Evolutionary conservation across 1,140 invertebrate species (phyloP), one percentile per base, ranked within the genome.

Genomic region (Rhizoglyphus robini): DNA sequence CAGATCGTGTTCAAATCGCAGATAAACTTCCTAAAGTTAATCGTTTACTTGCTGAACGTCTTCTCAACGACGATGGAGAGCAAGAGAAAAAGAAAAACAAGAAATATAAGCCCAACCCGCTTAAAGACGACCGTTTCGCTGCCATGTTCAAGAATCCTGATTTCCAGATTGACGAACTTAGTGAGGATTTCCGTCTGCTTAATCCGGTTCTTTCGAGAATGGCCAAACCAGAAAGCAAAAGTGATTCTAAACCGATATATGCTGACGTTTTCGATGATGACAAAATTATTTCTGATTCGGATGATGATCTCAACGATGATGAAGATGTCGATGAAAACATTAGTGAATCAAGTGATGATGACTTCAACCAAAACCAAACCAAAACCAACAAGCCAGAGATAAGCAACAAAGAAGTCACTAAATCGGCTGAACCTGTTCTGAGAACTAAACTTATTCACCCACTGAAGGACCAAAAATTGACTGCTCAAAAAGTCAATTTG

Each of bases 91-190:
- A 65, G 66, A 59, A 68, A 29, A n/a, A 18, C 60, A 67, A 57
- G 63, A 81, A 2, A 27, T 60, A 38, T 29, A 57, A 51, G 41
- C 73, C 77, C 5, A 84, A 81, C 74, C 74, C 96, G 18, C 74
- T 97, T 29, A 79, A 86, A 70, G 95, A 98, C 76, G 80, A 86
- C 67, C 81, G 95, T 71, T 98, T 98, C 76, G 86, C 88, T 57
- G 83, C 80, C 18, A 75, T 98, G 68, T 98, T 99, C 76, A 82
- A 82, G 69, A 93, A 97, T 81, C 84, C 90, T 34, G 90, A 96
- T 72, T 98, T 94, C 76, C 84, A 95, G 79, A 85, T 98, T 63
- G 88, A 96, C 72, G 86, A 85, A 71, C 83, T 83, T 70, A 84
- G 88, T 59, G 87, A 93, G 38, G 75, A 77, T 48, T 78, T 70